A percentile compares a stretch with the other conserved stretches of the same genome.
Evolutionary conservation across 2,113 vertebrate species (phyloP).

Genomic region (Carassius carassius): DNA sequence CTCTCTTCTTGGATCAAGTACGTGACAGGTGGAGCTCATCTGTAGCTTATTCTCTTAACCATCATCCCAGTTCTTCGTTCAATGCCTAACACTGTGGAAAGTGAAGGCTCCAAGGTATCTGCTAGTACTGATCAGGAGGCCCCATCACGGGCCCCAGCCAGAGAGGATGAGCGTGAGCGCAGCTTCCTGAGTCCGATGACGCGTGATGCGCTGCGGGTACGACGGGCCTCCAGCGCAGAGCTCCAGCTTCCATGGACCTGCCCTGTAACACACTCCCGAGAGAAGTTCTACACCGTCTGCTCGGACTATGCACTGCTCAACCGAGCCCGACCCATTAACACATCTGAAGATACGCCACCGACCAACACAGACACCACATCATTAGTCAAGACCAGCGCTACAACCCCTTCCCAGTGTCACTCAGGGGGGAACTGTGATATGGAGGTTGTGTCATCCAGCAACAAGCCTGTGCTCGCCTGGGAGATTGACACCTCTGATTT

Average conservation of each 20-base stretch:
- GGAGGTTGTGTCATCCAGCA: constrained; percentile 77
- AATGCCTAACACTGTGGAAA: constrained; percentile 92
- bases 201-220: constrained; percentile 67
- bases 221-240: constrained; percentile 82
- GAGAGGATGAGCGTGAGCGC: constrained; percentile 64
- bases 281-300: constrained; percentile 97
- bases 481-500: constrained; percentile 97
- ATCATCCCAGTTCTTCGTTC: constrained; percentile 66
- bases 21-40: constrained; percentile 6
- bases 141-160: constrained; percentile 69
- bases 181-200: constrained; percentile 72
- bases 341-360: constrained; percentile 67
- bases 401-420: constrained; percentile 68
- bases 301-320: constrained; percentile 96
- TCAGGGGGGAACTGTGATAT: constrained; percentile 77
- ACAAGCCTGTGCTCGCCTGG: constrained; percentile 90
- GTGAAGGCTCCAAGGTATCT: constrained; percentile 79
- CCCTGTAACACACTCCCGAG: constrained; percentile 92
- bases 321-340: constrained; percentile 82
- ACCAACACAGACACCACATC: constrained; percentile 72
- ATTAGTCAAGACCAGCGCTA: constrained; percentile 70
- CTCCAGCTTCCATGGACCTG: constrained; percentile 91
- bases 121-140: constrained; percentile 71
- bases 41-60: constrained; percentile 46
- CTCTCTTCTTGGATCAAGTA: background rate